Base-by-base conservation (phyloP, 2,113 vertebrate species). In the Scatophagus argus region DNA sequence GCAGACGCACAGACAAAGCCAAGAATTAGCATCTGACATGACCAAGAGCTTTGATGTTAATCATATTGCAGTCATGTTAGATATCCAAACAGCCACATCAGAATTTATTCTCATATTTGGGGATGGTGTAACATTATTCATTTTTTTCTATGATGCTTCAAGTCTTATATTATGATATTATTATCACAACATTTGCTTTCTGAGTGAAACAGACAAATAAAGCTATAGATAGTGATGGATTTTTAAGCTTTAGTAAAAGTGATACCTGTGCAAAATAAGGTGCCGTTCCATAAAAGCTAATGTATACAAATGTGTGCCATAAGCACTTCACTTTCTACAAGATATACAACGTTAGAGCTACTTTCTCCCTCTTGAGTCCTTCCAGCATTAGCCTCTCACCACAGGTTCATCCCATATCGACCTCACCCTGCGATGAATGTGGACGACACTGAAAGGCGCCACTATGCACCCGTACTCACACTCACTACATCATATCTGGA, bases 401-500 rank as follows among this genome's bases (percentile, higher is more conserved):
- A 41, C 70, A 76, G 44, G 66, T 74, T 63, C 56, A 74, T 77
- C 79, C 77, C 72, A 81, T 65, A 51, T 70, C 31, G 11, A 47
- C 68, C 31, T 65, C 65, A 56, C 54, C 60, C 55, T n/a, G 79
- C 49, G 7, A 66, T 73, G 70, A 74, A 81, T 65, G 73, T 68
- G 51, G 56, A 67, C 52, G 69, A 72, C 63, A 54, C 47, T 86
- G 79, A 89, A 80, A 85, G 78, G 83, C 61, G 69, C 74, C 68
- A 62, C 79, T 68, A 59, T 78, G 63, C 61, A 61, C 13, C 70
- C 64, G 8, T 4, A 27, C 76, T 82, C 84, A 62, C 88, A 91
- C 87, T 70, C 83, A 86, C 89, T 89, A 62, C 77, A 91, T 89
- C 87, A 91, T 84, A 83, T 84, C 70, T 85, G 82, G 64, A 78